A percentile compares a stretch with the other conserved stretches of the same genome.
Conservation (phyloP, 1,140 invertebrate genomes). For the Grapholita molesta region DNA sequence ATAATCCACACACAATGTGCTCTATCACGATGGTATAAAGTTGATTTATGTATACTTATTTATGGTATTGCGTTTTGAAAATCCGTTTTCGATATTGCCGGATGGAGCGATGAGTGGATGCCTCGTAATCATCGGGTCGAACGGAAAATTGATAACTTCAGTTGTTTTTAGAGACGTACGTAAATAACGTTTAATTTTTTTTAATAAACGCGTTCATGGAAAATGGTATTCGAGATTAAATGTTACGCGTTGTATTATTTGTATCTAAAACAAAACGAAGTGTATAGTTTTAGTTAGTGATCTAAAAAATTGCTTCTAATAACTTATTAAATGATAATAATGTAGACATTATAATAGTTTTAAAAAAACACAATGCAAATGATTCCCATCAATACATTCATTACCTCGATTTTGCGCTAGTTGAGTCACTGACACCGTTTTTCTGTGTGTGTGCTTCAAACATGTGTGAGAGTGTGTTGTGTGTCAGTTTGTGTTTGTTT, state of each 20-base stretch:
- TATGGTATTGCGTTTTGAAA: constrained; percentile 2
- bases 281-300: no score
- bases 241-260: no score
- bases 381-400: no score
- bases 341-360: no score
- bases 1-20: neutral
- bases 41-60: constrained; percentile 19
- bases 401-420: neutral
- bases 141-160: constrained; percentile 29
- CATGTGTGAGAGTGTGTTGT: neutral
- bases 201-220: neutral
- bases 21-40: neutral
- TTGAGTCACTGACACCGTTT: neutral
- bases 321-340: no score
- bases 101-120: constrained; percentile 15
- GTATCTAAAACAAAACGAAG: no score
- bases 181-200: neutral
- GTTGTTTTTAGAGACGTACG: constrained; percentile 17
- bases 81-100: constrained; percentile 20
- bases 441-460: neutral
- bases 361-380: no score
- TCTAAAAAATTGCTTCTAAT: no score
- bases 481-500: neutral
- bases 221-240: no score
- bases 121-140: constrained; percentile 30